phyloP scores from a whole-genome alignment of 2,888 invertebrate species.

The Campoplex capitator region DNA sequence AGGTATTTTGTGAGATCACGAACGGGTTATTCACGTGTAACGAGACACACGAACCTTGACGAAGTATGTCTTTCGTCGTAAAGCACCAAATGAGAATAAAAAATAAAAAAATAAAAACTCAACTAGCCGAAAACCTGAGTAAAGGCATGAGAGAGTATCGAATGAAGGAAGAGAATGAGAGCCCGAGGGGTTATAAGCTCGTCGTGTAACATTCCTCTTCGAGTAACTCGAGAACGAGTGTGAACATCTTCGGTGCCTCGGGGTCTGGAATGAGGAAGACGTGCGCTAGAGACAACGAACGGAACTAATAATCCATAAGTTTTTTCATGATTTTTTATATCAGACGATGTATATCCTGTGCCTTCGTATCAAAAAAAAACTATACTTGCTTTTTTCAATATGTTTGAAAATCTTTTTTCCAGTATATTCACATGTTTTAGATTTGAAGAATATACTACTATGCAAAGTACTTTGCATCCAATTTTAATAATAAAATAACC shows the following conservation, averaged over 20 bases:
- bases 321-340: too few species aligned
- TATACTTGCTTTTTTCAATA: neutral
- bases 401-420: neutral
- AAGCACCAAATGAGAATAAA: conserved; percentile 44
- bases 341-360: neutral
- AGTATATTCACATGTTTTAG: neutral
- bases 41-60: conserved; percentile 48
- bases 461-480: neutral
- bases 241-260: conserved; percentile 67
- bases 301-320: conserved; percentile 4
- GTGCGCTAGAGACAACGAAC: neutral
- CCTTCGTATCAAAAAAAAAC: neutral
- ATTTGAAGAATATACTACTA: neutral
- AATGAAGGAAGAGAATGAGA: conserved; percentile 16
- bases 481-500: too few species aligned
- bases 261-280: conserved; percentile 49
- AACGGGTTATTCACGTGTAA: conserved; percentile 40
- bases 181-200: conserved; percentile 33
- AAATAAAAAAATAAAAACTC: conserved; percentile 33
- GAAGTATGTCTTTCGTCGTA: conserved; percentile 7
- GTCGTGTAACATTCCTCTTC: conserved; percentile 53
- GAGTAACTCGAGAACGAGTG: conserved; percentile 73
- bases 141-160: conserved; percentile 8
- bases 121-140: conserved; percentile 52
- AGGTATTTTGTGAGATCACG: conserved; percentile 15